Evolutionary conservation across 2,797 vertebrate species (phyloP).

Genomic region (Bryconaethiops microstoma): DNA sequence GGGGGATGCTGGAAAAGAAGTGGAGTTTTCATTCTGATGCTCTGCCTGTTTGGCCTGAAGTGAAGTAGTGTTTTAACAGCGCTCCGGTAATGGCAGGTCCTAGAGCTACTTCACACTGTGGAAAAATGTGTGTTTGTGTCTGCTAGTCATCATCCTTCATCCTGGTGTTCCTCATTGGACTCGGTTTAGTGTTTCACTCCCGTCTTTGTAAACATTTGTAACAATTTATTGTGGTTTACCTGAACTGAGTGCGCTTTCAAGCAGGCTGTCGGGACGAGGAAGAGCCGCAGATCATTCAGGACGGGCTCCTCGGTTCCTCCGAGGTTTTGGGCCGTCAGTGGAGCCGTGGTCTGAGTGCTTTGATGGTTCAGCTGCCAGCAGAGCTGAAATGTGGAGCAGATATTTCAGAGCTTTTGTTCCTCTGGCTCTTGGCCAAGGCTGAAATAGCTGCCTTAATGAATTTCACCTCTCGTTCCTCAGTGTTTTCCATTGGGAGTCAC

Average conservation of each 20-base stretch:
- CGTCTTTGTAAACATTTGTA: constrained; percentile 38
- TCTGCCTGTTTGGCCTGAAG: background rate
- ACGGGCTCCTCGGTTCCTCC: too few relatives aligned
- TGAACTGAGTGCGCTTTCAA: constrained; percentile 8
- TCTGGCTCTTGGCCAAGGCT: background rate
- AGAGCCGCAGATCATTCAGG: constrained; percentile 5
- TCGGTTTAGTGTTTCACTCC: constrained; percentile 32
- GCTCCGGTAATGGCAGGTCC: background rate
- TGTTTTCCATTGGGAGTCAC: background rate
- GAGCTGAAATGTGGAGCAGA: background rate
- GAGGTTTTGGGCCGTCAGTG: background rate
- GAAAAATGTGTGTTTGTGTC: constrained; percentile 47
- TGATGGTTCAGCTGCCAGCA: background rate
- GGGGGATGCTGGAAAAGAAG: background rate
- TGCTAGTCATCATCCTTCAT: constrained; percentile 45
- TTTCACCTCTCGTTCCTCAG: background rate
- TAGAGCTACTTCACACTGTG: constrained; percentile 10
- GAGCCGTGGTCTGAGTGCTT: background rate
- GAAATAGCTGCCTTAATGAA: background rate
- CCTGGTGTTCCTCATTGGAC: background rate
- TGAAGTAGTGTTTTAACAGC: constrained; percentile 18
- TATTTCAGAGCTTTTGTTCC: background rate
- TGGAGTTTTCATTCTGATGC: background rate
- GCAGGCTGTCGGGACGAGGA: constrained; percentile 4
- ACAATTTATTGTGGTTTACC: constrained; percentile 32